A percentile compares a stretch with the other conserved stretches of the same genome.
Conservation (phyloP, 1,140 invertebrate genomes). For the Caenorhabditis elegans region DNA sequence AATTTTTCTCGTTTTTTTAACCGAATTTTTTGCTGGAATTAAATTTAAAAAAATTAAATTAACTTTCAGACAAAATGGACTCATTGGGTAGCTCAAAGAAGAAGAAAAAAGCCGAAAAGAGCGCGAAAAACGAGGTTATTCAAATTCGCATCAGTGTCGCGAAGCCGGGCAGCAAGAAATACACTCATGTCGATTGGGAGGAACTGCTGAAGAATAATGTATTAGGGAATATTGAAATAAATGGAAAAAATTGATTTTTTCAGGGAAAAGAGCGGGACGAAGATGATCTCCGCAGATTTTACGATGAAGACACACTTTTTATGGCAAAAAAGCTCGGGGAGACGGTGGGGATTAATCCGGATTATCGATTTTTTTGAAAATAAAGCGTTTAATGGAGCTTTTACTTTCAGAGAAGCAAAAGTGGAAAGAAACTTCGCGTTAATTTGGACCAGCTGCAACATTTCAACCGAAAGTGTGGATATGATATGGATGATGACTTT, state of each 20-base stretch:
- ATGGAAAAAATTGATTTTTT: neutral
- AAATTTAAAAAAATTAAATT: neutral
- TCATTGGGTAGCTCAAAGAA: neutral
- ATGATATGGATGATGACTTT: neutral
- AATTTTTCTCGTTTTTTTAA: neutral
- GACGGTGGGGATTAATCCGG: neutral
- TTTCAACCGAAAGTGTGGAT: neutral
- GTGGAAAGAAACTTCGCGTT: neutral
- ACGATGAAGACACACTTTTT: conserved; percentile 9
- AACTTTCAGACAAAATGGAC: neutral
- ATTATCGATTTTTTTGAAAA: neutral
- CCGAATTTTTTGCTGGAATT: no score
- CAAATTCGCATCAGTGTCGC: neutral
- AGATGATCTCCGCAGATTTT: neutral
- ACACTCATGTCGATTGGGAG: neutral
- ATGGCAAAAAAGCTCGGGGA: neutral
- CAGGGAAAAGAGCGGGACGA: neutral
- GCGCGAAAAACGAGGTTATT: neutral
- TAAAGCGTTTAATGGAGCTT: no score
- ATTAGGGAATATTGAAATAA: neutral
- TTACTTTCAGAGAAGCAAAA: neutral
- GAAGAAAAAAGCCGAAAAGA: conserved; percentile 1
- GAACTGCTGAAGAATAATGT: neutral
- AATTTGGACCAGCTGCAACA: neutral
- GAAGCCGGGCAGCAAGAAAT: neutral